These are phyloP conservation scores for Raja brachyura DNA, from an alignment of 2,113 vertebrate genomes.

Conservation along the genomic window DNA sequence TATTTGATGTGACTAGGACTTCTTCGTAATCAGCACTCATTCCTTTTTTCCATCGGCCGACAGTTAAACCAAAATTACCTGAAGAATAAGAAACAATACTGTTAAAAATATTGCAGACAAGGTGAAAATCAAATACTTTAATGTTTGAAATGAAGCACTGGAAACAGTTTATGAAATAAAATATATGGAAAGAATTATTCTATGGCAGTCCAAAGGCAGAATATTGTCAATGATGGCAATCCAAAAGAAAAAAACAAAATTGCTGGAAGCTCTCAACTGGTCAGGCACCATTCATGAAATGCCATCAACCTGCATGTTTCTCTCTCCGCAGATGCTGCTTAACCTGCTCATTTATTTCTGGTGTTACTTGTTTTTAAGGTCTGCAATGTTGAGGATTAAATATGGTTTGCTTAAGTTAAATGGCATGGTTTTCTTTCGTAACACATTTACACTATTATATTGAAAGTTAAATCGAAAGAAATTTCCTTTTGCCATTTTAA, in stretches of 20 bases:
- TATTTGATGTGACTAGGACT: constrained; percentile 52
- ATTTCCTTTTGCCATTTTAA: not conserved
- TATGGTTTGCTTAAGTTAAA: not conserved
- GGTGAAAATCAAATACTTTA: not conserved
- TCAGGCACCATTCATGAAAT: too few relatives aligned
- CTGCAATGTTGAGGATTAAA: not conserved
- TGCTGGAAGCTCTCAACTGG: too few relatives aligned
- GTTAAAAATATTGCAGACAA: constrained; percentile 4
- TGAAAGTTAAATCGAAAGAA: not conserved
- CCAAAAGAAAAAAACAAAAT: too few relatives aligned
- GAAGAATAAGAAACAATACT: constrained; percentile 27
- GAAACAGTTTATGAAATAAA: not conserved
- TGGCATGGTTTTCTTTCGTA: not conserved
- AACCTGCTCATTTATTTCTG: too few relatives aligned
- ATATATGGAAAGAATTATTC: not conserved
- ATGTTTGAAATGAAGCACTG: not conserved
- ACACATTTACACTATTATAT: not conserved
- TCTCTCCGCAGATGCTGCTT: too few relatives aligned
- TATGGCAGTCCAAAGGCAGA: not conserved
- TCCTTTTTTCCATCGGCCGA: constrained; percentile 71
- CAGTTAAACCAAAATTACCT: constrained; percentile 66
- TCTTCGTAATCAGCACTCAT: constrained; percentile 91
- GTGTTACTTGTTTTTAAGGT: too few relatives aligned
- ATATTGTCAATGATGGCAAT: too few relatives aligned
- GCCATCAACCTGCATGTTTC: too few relatives aligned